Conservation (phyloP, 2,113 vertebrate genomes). For the Megaleporinus macrocephalus region DNA sequence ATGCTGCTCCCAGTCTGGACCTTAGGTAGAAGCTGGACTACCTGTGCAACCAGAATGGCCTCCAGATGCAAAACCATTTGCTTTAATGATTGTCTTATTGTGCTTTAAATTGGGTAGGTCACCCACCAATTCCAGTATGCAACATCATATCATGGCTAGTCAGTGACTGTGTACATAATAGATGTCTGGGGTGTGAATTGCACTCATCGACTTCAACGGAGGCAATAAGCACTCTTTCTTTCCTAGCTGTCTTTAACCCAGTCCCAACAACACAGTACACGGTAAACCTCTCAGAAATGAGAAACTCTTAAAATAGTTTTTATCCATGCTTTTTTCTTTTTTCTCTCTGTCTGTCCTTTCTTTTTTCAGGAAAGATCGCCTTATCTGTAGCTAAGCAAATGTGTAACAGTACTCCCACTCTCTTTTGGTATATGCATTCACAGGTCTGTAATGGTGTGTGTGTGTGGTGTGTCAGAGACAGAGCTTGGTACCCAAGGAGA, state of each 20-base stretch:
- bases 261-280: background rate
- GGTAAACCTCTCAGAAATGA: background rate
- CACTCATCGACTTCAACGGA: background rate
- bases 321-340: background rate
- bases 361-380: conserved; percentile 8
- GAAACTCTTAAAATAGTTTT: background rate
- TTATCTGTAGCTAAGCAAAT: conserved; percentile 44
- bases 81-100: too few relatives aligned
- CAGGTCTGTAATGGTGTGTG: conserved; percentile 24
- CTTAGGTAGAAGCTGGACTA: too few relatives aligned
- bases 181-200: background rate
- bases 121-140: background rate
- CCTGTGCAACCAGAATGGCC: too few relatives aligned
- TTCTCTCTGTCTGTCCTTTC: background rate
- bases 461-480: conserved; percentile 23
- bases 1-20: too few relatives aligned
- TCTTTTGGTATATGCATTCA: conserved; percentile 23
- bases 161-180: conserved; percentile 7
- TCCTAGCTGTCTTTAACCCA: background rate
- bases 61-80: too few relatives aligned
- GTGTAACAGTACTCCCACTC: conserved; percentile 39
- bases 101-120: background rate
- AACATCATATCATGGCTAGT: background rate
- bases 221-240: background rate
- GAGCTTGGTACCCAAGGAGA: background rate